Conservation (phyloP, 2,888 invertebrate genomes). For the Mellilla xanthometata region DNA sequence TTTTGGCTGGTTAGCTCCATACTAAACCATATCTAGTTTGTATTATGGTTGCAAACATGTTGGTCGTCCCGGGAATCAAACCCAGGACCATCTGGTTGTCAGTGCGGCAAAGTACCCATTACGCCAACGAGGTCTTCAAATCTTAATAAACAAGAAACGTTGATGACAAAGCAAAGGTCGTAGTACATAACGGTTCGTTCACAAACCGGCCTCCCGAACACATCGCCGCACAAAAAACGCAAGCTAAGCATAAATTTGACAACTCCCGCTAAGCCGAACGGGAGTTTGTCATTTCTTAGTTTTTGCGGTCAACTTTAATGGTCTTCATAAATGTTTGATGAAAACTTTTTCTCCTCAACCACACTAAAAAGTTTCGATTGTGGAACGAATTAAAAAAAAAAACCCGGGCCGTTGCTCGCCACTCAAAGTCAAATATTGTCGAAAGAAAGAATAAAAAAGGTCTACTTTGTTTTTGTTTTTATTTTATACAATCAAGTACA, state of each 20-base stretch:
- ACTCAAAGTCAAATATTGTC: conserved; percentile 4
- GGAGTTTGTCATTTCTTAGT: conserved; percentile 47
- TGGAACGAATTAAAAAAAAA: conserved; percentile 6
- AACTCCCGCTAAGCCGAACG: conserved; percentile 56
- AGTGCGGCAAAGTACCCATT: too few relatives aligned
- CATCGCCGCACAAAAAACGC: conserved; percentile 27
- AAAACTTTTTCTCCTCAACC: conserved; percentile 47
- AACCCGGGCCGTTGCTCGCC: conserved; percentile 5
- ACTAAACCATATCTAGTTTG: too few relatives aligned
- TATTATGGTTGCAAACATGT: too few relatives aligned
- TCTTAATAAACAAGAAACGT: too few relatives aligned
- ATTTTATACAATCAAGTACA: too few relatives aligned
- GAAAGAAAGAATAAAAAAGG: not conserved
- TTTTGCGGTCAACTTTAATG: conserved; percentile 70
- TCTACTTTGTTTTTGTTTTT: not conserved
- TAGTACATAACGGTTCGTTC: conserved; percentile 4
- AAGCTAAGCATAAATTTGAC: conserved; percentile 43
- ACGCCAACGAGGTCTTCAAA: too few relatives aligned
- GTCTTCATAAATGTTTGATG: conserved; percentile 76
- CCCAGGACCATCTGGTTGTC: too few relatives aligned
- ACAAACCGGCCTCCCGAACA: not conserved
- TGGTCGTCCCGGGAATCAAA: too few relatives aligned
- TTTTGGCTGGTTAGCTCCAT: too few relatives aligned
- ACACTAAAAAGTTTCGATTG: conserved; percentile 30
- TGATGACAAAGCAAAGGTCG: too few relatives aligned